Evolutionary conservation across 2,888 invertebrate species (phyloP), one percentile per base, ranked within the genome.

Genomic region (Isoperla grammatica): DNA sequence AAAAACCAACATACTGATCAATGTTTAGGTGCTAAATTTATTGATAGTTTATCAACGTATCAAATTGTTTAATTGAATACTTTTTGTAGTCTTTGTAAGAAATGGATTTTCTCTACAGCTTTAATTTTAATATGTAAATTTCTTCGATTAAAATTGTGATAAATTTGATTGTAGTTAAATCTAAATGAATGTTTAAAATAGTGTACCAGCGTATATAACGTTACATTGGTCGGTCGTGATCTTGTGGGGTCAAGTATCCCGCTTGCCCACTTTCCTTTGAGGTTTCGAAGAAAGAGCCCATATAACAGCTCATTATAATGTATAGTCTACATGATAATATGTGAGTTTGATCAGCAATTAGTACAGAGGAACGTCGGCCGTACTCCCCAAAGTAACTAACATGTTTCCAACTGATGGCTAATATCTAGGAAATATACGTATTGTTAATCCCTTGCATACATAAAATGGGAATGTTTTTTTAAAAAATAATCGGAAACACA

Each of bases 291-390:
- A 37, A 49, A 57, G 48, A 49, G 22, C 48, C 2, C 20, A 40
- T 35, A 45, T 45, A n/a, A 48, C 39, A 37, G 55, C 45, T 63
- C 46, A 60, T 46, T 46, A 60, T 63, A 60, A 60, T 45, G 56
- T 56, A 46, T 54, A 48, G 23, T 54, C 45, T 45, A 45, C 45
- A 45, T 45, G 15, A 15, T 45, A 45, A 45, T 45, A 29, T 29
- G 29, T 29, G 29, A 29, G 29, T 62, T 63, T 64, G 61, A 63
- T 56, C 61, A 64, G 59, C 56, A 59, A 57, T 29, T 29, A 40
- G 46, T 60, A 68, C 72, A 73, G 74, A 75, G 74, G 74, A 75
- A 74, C 75, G 71, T 73, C 72, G 71, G 72, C 74, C 74, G 74
- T 73, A 75, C 74, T 74, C 74, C 73, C 72, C 71, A 61, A 59